Conservation (phyloP, 1,140 invertebrate genomes). For the Nebria ingens region DNA sequence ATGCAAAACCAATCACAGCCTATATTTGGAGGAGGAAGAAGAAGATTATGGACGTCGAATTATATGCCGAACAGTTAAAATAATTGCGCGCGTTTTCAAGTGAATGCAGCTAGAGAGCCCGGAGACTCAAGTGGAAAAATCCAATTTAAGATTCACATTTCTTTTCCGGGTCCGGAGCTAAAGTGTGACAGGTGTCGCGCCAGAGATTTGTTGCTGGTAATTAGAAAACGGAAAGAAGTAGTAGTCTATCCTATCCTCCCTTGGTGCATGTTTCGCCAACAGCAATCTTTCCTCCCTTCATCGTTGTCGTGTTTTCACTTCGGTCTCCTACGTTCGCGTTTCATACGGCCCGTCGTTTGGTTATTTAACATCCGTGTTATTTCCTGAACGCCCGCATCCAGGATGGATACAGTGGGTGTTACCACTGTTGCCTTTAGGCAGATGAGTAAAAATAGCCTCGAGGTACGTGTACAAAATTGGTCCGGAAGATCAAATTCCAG, state of each 20-base stretch:
- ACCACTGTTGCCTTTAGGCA: not conserved
- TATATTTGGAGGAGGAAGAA: too few species aligned
- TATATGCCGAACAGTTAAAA: not conserved
- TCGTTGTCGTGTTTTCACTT: not conserved
- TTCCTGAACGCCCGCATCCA: not conserved
- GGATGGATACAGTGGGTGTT: not conserved
- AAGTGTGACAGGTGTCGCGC: constrained; percentile 14
- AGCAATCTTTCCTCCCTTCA: not conserved
- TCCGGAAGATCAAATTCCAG: not conserved
- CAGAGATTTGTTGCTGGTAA: constrained; percentile 17
- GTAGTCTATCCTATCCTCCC: not conserved
- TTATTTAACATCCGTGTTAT: not conserved
- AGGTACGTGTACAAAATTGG: not conserved
- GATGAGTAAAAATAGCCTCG: not conserved
- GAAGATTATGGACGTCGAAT: too few species aligned
- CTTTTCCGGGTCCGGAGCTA: not conserved
- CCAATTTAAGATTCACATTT: constrained; percentile 15
- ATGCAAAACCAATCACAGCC: too few species aligned
- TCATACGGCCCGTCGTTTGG: not conserved
- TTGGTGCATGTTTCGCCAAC: not conserved
- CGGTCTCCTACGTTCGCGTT: not conserved
- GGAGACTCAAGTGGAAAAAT: constrained; percentile 12
- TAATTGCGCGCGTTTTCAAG: not conserved
- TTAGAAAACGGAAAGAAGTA: constrained; percentile 11
- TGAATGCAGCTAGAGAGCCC: too few species aligned